Evolutionary conservation across 2,113 vertebrate genomes (phyloP), one percentile per base, ranked within the genome.

Genomic region (Aplodontia rufa): DNA sequence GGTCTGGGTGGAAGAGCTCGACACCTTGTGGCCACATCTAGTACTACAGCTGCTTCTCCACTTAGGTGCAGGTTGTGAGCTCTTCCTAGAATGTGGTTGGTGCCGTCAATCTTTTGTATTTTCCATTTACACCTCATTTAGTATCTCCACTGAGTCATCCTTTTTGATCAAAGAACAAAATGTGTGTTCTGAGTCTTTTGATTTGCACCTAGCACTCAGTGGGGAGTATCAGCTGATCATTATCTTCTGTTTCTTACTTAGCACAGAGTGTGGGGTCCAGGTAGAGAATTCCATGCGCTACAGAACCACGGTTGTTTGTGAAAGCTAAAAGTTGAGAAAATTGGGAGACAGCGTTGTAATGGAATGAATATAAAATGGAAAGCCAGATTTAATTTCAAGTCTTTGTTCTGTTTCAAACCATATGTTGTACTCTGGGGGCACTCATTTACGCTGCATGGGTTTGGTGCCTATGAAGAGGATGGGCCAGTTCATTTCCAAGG

Each of bases 11-110:
- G 93, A 75, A 88, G 93, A 91, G 88, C 68, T 92, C 12, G 92
- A n/a, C 97, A 96, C 68, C 96, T 12, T 55, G 97, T 68, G 96
- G 90, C 32, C 74, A 76, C 10, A 0, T 49, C 76, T 79, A 91
- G 91, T 83, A 95, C 66, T 88, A 14, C 94, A 92, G 84, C 2
- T 26, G 8, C 42, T 79, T 85, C 40, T 87, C 71, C 4, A 10
- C 3, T 5, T 22, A 11, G 2, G 12, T 1, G 37, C 49, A 3
- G 8, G 6, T 32, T 35, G 6, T 11, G n/a, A 74, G 37, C 10
- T n/a, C 24, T 74, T 58, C 35, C 40, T 49, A 49, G 26, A 8
- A 20, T 40, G 22, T 24, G 22, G 8, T 6, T 58, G 55, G 20
- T 24, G 55, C 55, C 24, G 55, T 58, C 55, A 58, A 5, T 26